These are phyloP conservation scores for Mayetiola destructor DNA, from an alignment of 2,888 invertebrate genomes.

Conservation along the genomic window DNA sequence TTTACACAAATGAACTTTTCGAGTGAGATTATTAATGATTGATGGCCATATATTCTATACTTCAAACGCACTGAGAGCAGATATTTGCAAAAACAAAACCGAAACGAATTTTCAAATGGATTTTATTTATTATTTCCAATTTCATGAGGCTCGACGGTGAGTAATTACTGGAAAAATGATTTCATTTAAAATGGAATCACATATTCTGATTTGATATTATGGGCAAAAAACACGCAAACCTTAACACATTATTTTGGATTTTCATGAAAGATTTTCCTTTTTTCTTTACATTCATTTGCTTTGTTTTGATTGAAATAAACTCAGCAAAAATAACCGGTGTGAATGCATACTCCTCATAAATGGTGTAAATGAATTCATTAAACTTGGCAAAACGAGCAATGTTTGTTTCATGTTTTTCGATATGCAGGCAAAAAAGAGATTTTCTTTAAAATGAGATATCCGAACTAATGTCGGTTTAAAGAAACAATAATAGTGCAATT, in stretches of 20 bases:
- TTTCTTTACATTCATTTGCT: too few relatives aligned
- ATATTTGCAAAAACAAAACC: not conserved
- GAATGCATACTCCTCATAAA: too few relatives aligned
- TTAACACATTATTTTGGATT: not conserved
- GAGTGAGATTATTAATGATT: slow-evolving; percentile 3
- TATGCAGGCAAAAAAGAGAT: slow-evolving; percentile 4
- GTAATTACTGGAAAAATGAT: too few relatives aligned
- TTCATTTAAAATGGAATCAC: too few relatives aligned
- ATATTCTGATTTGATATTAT: not conserved
- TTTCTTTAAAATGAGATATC: not conserved
- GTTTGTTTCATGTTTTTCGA: not conserved
- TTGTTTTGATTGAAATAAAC: too few relatives aligned
- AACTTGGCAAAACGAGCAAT: not conserved
- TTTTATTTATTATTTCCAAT: not conserved
- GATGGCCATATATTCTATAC: not conserved
- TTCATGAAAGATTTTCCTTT: not conserved
- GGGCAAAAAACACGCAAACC: not conserved
- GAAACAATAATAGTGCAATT: slow-evolving; percentile 8
- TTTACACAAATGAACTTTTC: not conserved
- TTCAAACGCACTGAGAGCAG: too few relatives aligned
- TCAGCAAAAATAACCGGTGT: too few relatives aligned
- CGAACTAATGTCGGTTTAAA: not conserved
- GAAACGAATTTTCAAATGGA: not conserved
- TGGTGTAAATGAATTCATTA: not conserved
- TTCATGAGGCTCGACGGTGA: too few relatives aligned